Base-by-base conservation (phyloP, 2,888 invertebrate species). In the Linnaemya tessellans region DNA sequence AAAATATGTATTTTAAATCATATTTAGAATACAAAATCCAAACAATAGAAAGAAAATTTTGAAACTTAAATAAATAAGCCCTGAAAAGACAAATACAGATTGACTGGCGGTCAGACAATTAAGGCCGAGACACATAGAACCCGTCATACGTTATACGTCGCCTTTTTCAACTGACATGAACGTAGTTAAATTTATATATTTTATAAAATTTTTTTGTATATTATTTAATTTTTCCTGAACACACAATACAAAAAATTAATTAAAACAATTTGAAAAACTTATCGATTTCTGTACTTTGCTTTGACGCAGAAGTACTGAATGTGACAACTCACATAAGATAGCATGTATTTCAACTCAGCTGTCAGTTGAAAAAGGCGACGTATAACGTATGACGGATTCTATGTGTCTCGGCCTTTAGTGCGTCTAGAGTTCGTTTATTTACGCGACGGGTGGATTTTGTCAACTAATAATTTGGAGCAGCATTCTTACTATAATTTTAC, bases 381-480 rank as follows among this genome's bases (percentile, higher is more conserved):
- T n/a, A n/a, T n/a, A n/a, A n/a, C n/a, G n/a, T n/a, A n/a, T n/a
- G n/a, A n/a, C n/a, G n/a, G n/a, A n/a, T n/a, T n/a, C n/a, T n/a
- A n/a, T n/a, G n/a, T n/a, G n/a, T n/a, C n/a, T n/a, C n/a, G n/a
- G n/a, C n/a, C n/a, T n/a, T n/a, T n/a, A 67, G 67, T 77, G 13
- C 25, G 43, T 56, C 22, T 74, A 15, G 43, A 56, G 56, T 30
- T 56, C 35, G 20, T 20, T 35, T 75, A 9, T 54, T 49, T 74
- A n/a, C 3, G 46, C 58, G 58, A 20, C 71, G 43, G 60, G n/a
- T 62, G 41, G 43, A 20, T 75, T 75, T 54, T 75, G 56, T 22
- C 65, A 77, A 65, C 56, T 65, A 67, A 75, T 56, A 65, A 77
- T 7, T 56, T 35, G 56, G 67, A 65, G 56, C 56, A 67, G 56